Conservation (phyloP, 2,888 invertebrate genomes). For the Nephrotoma appendiculata region DNA sequence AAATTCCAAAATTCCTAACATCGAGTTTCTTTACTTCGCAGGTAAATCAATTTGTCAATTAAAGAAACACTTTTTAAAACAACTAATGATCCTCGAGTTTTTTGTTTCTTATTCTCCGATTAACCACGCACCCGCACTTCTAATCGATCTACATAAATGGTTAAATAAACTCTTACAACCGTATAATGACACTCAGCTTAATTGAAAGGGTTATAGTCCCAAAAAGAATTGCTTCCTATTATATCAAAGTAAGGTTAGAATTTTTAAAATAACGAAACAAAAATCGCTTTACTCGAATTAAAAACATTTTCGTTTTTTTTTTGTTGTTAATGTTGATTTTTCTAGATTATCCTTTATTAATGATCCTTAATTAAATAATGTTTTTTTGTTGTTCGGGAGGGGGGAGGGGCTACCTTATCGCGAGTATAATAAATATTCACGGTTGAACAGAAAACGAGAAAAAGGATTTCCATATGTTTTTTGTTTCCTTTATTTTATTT, state of each 20-base stretch:
- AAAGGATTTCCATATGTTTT: not conserved
- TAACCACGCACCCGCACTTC: too few relatives aligned
- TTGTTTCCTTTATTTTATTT: not conserved
- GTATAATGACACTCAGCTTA: not conserved
- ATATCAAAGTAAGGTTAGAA: not conserved
- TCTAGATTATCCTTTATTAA: not conserved
- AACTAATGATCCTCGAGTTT: too few relatives aligned
- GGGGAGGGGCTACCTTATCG: not conserved
- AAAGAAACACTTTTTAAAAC: too few relatives aligned
- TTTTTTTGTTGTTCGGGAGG: not conserved
- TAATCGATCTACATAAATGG: too few relatives aligned
- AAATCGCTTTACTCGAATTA: not conserved
- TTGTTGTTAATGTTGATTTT: not conserved
- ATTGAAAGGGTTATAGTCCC: not conserved
- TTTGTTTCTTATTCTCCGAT: too few relatives aligned
- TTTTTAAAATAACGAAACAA: not conserved
- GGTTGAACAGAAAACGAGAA: not conserved
- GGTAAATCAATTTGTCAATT: too few relatives aligned
- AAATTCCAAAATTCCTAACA: too few relatives aligned
- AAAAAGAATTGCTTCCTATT: too few relatives aligned
- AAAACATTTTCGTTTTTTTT: too few relatives aligned
- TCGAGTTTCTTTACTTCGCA: too few relatives aligned
- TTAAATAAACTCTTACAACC: too few relatives aligned
- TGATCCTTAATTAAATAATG: not conserved
- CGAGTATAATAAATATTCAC: not conserved